These are phyloP conservation scores for Calycopis cecrops DNA, from an alignment of 1,140 invertebrate genomes.

Conservation along the genomic window DNA sequence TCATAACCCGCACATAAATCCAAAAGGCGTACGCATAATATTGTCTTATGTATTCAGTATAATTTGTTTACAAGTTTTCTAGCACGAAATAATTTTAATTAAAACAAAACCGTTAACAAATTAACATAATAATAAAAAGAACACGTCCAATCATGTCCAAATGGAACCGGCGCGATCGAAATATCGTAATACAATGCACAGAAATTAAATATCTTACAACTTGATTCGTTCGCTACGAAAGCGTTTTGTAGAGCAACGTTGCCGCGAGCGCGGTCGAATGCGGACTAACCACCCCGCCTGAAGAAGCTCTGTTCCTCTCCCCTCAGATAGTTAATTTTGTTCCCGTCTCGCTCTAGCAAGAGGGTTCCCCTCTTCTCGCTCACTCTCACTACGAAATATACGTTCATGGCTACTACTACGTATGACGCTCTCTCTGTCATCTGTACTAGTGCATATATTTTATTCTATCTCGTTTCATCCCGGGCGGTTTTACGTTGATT, in stretches of 20 bases:
- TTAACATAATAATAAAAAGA: conserved; percentile 19
- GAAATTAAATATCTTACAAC: conserved; percentile 57
- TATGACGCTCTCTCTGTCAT: conserved; percentile 66
- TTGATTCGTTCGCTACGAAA: conserved; percentile 49
- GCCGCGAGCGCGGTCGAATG: conserved; percentile 60
- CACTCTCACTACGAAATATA: conserved; percentile 46
- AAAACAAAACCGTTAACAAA: conserved; percentile 10
- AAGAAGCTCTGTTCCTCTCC: conserved; percentile 69
- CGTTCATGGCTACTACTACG: conserved; percentile 61
- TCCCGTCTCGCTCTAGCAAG: conserved; percentile 48
- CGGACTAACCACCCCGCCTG: conserved; percentile 71
- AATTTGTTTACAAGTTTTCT: conserved; percentile 22
- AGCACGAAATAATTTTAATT: conserved; percentile 14
- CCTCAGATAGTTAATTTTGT: conserved; percentile 70
- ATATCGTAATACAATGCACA: conserved; percentile 40
- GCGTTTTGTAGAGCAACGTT: conserved; percentile 40
- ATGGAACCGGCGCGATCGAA: conserved; percentile 28
- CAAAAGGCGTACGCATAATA: conserved; percentile 43
- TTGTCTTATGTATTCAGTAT: conserved; percentile 26
- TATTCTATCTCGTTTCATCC: conserved; percentile 74
- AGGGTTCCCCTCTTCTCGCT: conserved; percentile 56
- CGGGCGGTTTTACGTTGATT: conserved; percentile 69
- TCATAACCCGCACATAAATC: conserved; percentile 63
- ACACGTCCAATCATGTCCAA: conserved; percentile 21
- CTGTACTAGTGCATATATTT: conserved; percentile 73